Evolutionary conservation across 2,113 vertebrate genomes (phyloP), one percentile per base, ranked within the genome.

Genomic region (Boleophthalmus pectinirostris): DNA sequence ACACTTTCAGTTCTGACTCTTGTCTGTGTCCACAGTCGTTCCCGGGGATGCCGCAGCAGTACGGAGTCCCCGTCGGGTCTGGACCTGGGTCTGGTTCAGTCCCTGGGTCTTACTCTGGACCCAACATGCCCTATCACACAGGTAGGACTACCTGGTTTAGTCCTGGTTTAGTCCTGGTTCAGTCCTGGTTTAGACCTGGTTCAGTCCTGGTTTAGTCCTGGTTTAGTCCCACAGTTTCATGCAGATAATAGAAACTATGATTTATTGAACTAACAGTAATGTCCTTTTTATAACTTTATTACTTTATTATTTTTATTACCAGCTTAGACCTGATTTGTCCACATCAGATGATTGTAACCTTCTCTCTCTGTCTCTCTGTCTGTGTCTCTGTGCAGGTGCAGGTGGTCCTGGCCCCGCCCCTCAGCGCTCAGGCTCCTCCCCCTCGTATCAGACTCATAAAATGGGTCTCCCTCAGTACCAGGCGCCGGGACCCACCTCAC

Each of bases 361-460:
- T n/a, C n/a, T 56, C 6, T 75, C 6, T 15, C 14, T 47, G n/a
- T 14, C 14, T 14, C 46, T 47, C 46, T 47, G 8, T 49, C 9
- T 75, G n/a, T n/a, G 33, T 33, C 35, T 68, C 0, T 43, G 67
- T 69, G 15, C 77, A 91, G 89, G 87, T 75, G 74, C 82, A 2
- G 74, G 76, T 14, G 88, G 85, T 74, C 81, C 92, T 1, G 89
- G 94, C 60, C 88, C 89, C 0, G 69, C 91, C 0, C 91, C 94
- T 10, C 96, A 95, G 82, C 92, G 95, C 38, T 93, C 96, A 0
- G 86, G 91, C 69, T 90, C 96, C 1, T 95, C 97, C 66, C 94
- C 96, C 24, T 94, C 94, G 9, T 98, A 96, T 71, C 93, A 95
- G 0, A 91, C 90, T n/a, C 95, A 97, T 80, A 93, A 96, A 83